These are phyloP conservation scores for Drosophila lutescens DNA, from an alignment of 2,888 invertebrate species.

Conservation along the genomic window DNA sequence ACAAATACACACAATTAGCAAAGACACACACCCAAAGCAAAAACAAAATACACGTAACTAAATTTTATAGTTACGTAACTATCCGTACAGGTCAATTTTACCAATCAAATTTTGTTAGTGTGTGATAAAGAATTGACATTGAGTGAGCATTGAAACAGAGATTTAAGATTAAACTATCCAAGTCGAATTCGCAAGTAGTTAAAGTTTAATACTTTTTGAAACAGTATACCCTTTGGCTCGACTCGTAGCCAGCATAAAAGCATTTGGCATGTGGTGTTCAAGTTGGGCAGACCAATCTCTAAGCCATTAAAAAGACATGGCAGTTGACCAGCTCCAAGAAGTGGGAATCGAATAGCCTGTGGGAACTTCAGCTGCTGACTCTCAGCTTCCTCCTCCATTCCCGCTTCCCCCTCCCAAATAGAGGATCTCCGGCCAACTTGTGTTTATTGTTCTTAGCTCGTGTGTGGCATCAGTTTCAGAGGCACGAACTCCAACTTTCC, in stretches of 20 bases:
- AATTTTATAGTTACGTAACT: no score
- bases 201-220: no score
- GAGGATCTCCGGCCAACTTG: constrained; percentile 30
- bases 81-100: no score
- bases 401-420: neutral
- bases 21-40: no score
- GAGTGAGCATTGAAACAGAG: neutral
- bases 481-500: constrained; percentile 64
- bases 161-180: neutral
- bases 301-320: constrained; percentile 14
- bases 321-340: constrained; percentile 22
- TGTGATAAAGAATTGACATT: neutral
- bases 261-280: neutral
- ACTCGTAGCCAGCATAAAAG: neutral
- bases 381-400: neutral
- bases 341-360: constrained; percentile 22
- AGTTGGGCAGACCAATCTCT: neutral
- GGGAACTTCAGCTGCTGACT: constrained; percentile 22
- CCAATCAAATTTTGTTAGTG: no score
- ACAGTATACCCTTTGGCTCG: neutral
- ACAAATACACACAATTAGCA: no score
- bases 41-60: no score
- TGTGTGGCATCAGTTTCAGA: constrained; percentile 79
- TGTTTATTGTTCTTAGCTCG: constrained; percentile 60
- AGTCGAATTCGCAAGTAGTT: neutral